phyloP scores from a whole-genome alignment of 2,113 vertebrate species.

The Tringa solitaria region DNA sequence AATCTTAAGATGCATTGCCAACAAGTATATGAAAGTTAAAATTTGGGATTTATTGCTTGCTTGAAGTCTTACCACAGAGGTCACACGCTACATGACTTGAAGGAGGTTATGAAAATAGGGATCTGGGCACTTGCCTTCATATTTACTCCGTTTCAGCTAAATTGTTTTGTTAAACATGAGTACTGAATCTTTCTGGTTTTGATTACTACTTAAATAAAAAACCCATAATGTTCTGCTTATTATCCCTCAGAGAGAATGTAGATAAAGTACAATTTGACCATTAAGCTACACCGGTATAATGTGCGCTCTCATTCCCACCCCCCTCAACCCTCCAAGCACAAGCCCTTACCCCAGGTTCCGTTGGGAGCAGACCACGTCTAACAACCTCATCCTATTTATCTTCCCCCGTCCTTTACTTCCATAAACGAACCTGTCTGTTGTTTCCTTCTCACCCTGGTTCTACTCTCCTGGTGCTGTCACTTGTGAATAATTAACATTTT shows the following conservation, averaged over 20 bases:
- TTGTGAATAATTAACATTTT: background rate
- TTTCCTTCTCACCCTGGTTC: background rate
- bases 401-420: background rate
- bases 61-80: background rate
- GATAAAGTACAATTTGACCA: background rate
- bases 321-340: background rate
- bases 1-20: background rate
- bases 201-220: background rate
- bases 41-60: background rate
- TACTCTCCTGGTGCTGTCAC: background rate
- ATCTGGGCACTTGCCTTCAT: background rate
- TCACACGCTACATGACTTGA: background rate
- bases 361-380: background rate
- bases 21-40: slow-evolving; percentile 5
- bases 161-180: background rate
- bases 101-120: slow-evolving; percentile 28
- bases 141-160: background rate
- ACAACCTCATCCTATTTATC: background rate
- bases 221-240: background rate
- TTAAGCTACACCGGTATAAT: background rate
- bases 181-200: background rate
- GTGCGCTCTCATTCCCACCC: background rate
- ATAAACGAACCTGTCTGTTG: background rate
- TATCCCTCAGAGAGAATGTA: background rate
- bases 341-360: background rate